A percentile compares a stretch with the other conserved stretches of the same genome.
phyloP scores from a whole-genome alignment of 2,797 vertebrate species.

The Synanceia verrucosa region DNA sequence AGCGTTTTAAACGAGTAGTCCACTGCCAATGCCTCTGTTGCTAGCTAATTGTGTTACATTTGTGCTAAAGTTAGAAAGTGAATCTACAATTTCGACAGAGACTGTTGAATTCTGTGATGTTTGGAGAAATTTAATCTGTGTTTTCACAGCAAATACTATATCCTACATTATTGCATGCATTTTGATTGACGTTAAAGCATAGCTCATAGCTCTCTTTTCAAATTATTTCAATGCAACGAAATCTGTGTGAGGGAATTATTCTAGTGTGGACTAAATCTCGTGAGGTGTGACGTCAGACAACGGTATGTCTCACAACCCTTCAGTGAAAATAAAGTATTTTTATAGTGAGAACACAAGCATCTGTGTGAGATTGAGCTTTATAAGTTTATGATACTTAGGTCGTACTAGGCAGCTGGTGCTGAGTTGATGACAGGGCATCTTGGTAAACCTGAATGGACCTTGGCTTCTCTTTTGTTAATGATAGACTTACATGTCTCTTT shows the following conservation, averaged over 20 bases:
- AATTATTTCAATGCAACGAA: neutral
- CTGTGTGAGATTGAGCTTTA: neutral
- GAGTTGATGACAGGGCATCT: constrained; percentile 10
- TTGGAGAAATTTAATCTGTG: neutral
- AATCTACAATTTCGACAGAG: neutral
- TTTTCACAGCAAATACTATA: neutral
- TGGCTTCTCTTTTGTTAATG: constrained; percentile 9
- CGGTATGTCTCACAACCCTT: neutral
- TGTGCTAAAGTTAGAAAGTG: neutral
- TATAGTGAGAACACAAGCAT: neutral
- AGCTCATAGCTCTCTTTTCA: too few relatives aligned
- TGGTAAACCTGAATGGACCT: constrained; percentile 22
- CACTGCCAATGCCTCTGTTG: neutral
- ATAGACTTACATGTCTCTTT: too few relatives aligned
- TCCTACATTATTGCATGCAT: neutral
- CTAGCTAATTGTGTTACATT: neutral
- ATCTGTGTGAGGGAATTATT: neutral
- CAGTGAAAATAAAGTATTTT: neutral
- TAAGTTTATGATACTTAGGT: neutral
- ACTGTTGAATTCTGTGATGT: neutral
- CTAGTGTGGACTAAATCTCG: neutral
- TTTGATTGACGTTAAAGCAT: neutral
- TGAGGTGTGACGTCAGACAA: neutral
- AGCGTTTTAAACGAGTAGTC: neutral
- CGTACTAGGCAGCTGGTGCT: neutral